Evolutionary conservation across 2,888 invertebrate species (phyloP).

Genomic region (Amblyteles armatorius): DNA sequence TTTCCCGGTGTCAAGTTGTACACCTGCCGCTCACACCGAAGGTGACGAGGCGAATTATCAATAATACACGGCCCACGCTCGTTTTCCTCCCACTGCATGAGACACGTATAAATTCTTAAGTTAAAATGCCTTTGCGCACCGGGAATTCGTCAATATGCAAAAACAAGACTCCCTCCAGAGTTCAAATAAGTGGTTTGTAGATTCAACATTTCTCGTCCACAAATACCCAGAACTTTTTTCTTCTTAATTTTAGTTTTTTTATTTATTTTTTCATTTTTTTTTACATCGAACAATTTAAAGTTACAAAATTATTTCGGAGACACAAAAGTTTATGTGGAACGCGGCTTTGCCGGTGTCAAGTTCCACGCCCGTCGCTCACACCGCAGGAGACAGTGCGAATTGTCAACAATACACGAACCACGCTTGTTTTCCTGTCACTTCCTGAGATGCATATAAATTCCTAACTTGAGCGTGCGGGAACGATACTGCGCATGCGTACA

Average conservation of each 20-base stretch:
- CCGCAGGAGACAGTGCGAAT: conserved; percentile 13
- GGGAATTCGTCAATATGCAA: neutral
- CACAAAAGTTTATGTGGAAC: no score
- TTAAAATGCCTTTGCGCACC: neutral
- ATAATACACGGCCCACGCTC: conserved; percentile 44
- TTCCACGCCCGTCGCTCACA: conserved; percentile 44
- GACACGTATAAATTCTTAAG: conserved; percentile 1
- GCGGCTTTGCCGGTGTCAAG: conserved; percentile 55
- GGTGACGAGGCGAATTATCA: conserved; percentile 34
- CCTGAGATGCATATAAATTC: neutral
- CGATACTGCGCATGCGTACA: no score
- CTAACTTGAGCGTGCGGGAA: neutral
- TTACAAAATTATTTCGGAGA: no score
- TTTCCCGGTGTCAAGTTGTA: conserved; percentile 59
- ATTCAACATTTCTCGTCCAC: no score
- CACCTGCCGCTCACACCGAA: conserved; percentile 40
- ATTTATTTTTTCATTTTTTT: no score
- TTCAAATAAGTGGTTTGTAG: no score
- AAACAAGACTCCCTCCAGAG: no score
- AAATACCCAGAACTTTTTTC: no score
- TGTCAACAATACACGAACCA: conserved; percentile 44
- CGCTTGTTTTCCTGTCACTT: conserved; percentile 23
- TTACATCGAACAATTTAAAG: no score
- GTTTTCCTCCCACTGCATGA: conserved; percentile 21
- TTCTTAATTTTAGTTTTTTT: no score